phyloP scores from a whole-genome alignment of 92 coral and sea anemone genomes.

The Heliopora coerulea region DNA sequence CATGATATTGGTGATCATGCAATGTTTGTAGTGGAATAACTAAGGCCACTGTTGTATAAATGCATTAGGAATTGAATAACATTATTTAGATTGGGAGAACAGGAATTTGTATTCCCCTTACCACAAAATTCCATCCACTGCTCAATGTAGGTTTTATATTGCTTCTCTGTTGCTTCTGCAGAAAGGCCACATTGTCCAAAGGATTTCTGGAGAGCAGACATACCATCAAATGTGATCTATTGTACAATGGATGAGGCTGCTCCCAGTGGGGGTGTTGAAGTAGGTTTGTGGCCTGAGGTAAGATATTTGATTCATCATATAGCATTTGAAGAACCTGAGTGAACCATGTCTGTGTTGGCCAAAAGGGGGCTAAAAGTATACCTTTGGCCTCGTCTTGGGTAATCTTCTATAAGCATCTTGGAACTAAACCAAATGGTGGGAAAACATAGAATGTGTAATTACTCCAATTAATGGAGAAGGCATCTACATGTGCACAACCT shows the following conservation, averaged over 20 bases:
- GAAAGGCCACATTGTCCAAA: conserved; percentile 51
- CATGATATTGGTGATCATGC: conserved; percentile 60
- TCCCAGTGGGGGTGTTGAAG: conserved; percentile 44
- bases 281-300: conserved; percentile 38
- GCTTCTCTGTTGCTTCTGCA: conserved; percentile 56
- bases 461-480: conserved; percentile 51
- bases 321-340: conserved; percentile 41
- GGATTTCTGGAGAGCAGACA: conserved; percentile 53
- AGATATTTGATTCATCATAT: conserved; percentile 52
- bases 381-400: conserved; percentile 51
- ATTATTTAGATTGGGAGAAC: conserved; percentile 49
- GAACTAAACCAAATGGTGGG: conserved; percentile 56
- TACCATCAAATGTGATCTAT: no score
- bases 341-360: conserved; percentile 54
- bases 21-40: conserved; percentile 59
- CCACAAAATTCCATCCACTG: conserved; percentile 54
- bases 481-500: conserved; percentile 45
- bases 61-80: conserved; percentile 50
- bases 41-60: conserved; percentile 49
- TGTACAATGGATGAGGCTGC: no score
- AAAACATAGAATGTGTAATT: conserved; percentile 43
- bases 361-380: conserved; percentile 46
- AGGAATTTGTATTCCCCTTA: conserved; percentile 43
- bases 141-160: conserved; percentile 51
- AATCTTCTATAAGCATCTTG: conserved; percentile 47